Evolutionary conservation across 1,140 invertebrate genomes (phyloP).

Genomic region (Drosophila lacteicornis): DNA sequence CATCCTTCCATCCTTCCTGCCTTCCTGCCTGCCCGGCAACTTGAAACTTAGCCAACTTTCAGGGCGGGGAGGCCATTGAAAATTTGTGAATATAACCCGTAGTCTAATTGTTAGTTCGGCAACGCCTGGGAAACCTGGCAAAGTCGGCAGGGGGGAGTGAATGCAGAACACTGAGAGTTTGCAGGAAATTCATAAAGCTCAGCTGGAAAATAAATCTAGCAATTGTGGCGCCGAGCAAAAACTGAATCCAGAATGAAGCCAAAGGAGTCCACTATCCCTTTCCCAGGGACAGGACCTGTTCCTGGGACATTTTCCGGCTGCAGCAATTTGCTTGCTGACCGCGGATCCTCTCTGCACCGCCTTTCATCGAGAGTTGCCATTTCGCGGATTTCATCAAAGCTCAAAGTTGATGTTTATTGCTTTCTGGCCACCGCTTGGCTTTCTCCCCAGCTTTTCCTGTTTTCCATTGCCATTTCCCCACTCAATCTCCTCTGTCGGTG

Average conservation of each 20-base stretch:
- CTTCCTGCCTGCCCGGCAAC: background rate
- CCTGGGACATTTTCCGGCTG: conserved; percentile 21
- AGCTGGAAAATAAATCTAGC: conserved; percentile 39
- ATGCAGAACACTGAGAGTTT: conserved; percentile 5
- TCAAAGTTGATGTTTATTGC: conserved; percentile 58
- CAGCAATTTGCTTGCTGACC: conserved; percentile 29
- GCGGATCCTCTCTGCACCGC: background rate
- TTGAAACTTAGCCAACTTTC: conserved; percentile 42
- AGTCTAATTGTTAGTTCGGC: conserved; percentile 42
- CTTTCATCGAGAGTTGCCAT: conserved; percentile 30
- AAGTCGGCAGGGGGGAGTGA: background rate
- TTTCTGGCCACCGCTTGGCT: conserved; percentile 19
- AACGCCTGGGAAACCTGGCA: conserved; percentile 8
- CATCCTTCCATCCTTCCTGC: conserved; percentile 4
- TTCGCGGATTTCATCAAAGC: conserved; percentile 50
- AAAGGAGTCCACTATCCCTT: conserved; percentile 12
- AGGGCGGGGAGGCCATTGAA: conserved; percentile 33
- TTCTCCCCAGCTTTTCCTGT: background rate
- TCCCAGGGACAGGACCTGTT: background rate
- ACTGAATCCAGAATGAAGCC: conserved; percentile 67
- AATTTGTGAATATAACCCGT: conserved; percentile 54
- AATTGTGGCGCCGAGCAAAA: conserved; percentile 44
- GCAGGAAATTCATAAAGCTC: conserved; percentile 31
- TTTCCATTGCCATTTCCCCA: conserved; percentile 20
- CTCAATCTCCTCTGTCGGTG: conserved; percentile 30